Evolutionary conservation across 2,888 invertebrate genomes (phyloP), one percentile per base, ranked within the genome.

Genomic region (Spisula solida): DNA sequence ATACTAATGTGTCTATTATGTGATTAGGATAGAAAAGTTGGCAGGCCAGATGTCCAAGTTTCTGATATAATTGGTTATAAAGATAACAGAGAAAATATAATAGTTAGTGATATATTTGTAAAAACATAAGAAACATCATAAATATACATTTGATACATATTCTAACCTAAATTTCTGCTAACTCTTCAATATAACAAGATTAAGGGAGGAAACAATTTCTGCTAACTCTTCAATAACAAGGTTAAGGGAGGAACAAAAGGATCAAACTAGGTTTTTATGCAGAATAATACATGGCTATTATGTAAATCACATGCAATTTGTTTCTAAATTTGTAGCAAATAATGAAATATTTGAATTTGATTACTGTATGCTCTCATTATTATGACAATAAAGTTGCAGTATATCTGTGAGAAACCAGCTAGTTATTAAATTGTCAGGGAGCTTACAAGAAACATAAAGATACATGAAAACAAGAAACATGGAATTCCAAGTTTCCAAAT

Each of bases 271-370:
- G n/a, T n/a, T 66, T 66, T 66, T n/a, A 66, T 66, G 20, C n/a
- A 25, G 60, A 66, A 66, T 25, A 66, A 66, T 66, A 12, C 20
- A 66, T 25, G 60, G 60, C n/a, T 25, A 66, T 66, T 66, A 66
- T 66, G 60, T 66, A 66, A 66, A 66, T 66, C n/a, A n/a, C 60
- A 25, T 66, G n/a, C 60, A 66, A 66, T 66, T 66, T 66, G 60
- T 66, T 34, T 75, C 75, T 31, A 75, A 75, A 34, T 75, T 75
- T 34, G 34, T 14, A 25, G 75, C 18, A 31, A 75, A 75, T 34
- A 75, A 75, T 75, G 75, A 75, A 75, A 75, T 75, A 75, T 75
- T 75, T 34, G 31, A 75, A 34, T 75, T 75, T 75, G 75, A 75
- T 75, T 75, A 34, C 31, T 4, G 29, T 75, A 14, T 18, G 34